Percentiles rank a stretch among this genome's conserved stretches.
Conservation (phyloP, 2,888 invertebrate species). For the Entomobrya proxima region DNA sequence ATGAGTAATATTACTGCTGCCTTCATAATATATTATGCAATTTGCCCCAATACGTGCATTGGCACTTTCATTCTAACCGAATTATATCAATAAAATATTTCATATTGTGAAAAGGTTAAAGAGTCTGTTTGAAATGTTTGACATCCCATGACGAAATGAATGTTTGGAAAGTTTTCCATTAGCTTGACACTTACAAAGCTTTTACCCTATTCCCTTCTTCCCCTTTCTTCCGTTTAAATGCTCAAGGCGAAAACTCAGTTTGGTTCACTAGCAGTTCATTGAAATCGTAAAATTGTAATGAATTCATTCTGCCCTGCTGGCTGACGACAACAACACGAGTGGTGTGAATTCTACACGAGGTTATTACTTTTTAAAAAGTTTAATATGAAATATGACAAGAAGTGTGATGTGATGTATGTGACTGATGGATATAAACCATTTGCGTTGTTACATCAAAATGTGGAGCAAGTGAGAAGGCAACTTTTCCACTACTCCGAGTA, state of each 20-base stretch:
- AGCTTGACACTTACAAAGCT: slow-evolving; percentile 55
- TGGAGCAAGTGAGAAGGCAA: slow-evolving; percentile 2
- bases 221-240: neutral
- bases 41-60: neutral
- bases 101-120: slow-evolving; percentile 64
- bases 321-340: slow-evolving; percentile 17
- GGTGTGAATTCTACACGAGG: slow-evolving; percentile 30
- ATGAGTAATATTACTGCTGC: neutral
- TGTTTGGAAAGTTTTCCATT: slow-evolving; percentile 66
- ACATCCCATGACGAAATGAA: slow-evolving; percentile 65
- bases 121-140: slow-evolving; percentile 66
- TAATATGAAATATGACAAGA: slow-evolving; percentile 44
- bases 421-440: slow-evolving; percentile 55
- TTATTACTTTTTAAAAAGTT: slow-evolving; percentile 39
- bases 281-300: slow-evolving; percentile 22
- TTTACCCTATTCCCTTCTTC: slow-evolving; percentile 27
- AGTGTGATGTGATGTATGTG: slow-evolving; percentile 33
- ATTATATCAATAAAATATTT: slow-evolving; percentile 11
- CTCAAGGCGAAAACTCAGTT: slow-evolving; percentile 10
- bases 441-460: slow-evolving; percentile 23
- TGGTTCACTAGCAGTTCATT: neutral
- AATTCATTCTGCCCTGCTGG: neutral
- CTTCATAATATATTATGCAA: neutral
- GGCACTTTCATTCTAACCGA: slow-evolving; percentile 10
- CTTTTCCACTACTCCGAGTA: too few species aligned